These are phyloP conservation scores for Henricia sp. DNA, from an alignment of 53 echinoderm and acorn worm species.

Conservation along the genomic window DNA sequence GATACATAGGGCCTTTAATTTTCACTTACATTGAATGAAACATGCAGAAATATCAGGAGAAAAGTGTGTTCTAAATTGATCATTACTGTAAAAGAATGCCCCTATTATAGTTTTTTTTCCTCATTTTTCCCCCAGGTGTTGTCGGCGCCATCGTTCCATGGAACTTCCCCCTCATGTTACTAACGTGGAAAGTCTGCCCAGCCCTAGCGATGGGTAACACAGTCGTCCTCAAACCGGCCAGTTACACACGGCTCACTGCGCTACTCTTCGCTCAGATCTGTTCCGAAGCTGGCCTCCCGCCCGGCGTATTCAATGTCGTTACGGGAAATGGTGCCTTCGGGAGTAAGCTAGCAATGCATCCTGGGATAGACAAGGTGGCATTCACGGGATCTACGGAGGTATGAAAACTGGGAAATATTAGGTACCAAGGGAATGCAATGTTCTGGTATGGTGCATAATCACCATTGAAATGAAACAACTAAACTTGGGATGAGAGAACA, in stretches of 20 bases:
- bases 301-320: slow-evolving; percentile 96
- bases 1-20: too few relatives aligned
- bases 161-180: slow-evolving; percentile 98
- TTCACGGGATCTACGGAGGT: slow-evolving; percentile 99
- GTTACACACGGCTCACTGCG: slow-evolving; percentile 93
- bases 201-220: slow-evolving; percentile 99
- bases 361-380: slow-evolving; percentile 89
- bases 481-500: too few relatives aligned
- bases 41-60: too few relatives aligned
- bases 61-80: too few relatives aligned
- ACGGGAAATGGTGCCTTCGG: slow-evolving; percentile 96
- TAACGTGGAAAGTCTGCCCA: slow-evolving; percentile 97
- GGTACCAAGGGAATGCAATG: too few relatives aligned
- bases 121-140: slow-evolving; percentile 66
- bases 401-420: too few relatives aligned
- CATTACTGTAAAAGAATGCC: too few relatives aligned
- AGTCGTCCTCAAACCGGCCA: slow-evolving; percentile 93
- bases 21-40: too few relatives aligned
- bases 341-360: slow-evolving; percentile 86
- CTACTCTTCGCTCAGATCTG: slow-evolving; percentile 97
- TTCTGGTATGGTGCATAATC: too few relatives aligned
- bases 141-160: slow-evolving; percentile 96
- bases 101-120: too few relatives aligned
- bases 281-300: slow-evolving; percentile 96
- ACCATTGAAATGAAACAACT: too few relatives aligned